Percentiles rank a stretch among this genome's conserved stretches.
phyloP scores from a whole-genome alignment of 2,888 invertebrate species.

The Liodrosophila aerea region DNA sequence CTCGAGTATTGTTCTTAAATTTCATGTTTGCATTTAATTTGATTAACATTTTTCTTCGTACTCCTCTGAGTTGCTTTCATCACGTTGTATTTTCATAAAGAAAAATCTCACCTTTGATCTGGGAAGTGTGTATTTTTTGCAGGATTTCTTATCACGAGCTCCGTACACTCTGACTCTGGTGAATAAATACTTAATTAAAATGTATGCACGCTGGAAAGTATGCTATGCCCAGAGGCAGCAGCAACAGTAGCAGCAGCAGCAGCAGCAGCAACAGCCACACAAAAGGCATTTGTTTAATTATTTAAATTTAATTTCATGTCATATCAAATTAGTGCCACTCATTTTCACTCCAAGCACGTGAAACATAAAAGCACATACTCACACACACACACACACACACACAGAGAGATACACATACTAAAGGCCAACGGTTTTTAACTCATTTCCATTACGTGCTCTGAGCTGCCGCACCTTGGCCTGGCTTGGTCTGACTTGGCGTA shows the following conservation, averaged over 20 bases:
- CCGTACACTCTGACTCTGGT: slow-evolving; percentile 7
- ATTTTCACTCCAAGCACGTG: slow-evolving; percentile 59
- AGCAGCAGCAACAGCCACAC: slow-evolving; percentile 21
- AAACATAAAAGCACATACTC: slow-evolving; percentile 26
- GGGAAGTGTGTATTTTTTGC: background rate
- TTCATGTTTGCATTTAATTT: too few relatives aligned
- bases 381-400: background rate
- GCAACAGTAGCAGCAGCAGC: slow-evolving; percentile 6
- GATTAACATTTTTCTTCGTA: background rate
- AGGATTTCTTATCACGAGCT: background rate
- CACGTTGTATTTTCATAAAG: slow-evolving; percentile 20
- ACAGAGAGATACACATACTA: slow-evolving; percentile 4
- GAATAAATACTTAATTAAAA: slow-evolving; percentile 52
- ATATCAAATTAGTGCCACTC: slow-evolving; percentile 72
- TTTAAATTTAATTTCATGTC: slow-evolving; percentile 73
- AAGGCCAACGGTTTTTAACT: slow-evolving; percentile 53
- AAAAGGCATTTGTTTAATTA: slow-evolving; percentile 65
- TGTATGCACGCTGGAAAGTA: slow-evolving; percentile 48
- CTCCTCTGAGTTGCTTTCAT: slow-evolving; percentile 5
- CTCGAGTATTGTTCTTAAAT: too few relatives aligned
- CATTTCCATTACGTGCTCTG: slow-evolving; percentile 47
- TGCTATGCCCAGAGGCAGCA: slow-evolving; percentile 38
- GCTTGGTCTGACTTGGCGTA: slow-evolving; percentile 18
- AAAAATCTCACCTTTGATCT: slow-evolving; percentile 27
- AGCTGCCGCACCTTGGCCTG: slow-evolving; percentile 2